Evolutionary conservation across 2,113 vertebrate genomes (phyloP).

Genomic region (Sinosuthora webbiana): DNA sequence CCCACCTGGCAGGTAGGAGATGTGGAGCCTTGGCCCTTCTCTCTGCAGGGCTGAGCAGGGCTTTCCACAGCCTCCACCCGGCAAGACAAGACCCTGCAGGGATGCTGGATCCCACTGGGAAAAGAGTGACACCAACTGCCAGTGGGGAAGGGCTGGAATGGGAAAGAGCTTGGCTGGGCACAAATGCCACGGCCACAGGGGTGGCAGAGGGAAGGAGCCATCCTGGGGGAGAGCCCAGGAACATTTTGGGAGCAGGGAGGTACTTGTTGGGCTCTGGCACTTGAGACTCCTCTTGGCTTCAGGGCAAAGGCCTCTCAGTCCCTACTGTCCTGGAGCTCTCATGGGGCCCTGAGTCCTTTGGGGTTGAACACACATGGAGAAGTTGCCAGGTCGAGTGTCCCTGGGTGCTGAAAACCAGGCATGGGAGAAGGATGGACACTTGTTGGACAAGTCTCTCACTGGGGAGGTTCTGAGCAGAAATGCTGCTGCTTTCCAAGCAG

Average conservation of each 20-base stretch:
- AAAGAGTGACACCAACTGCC: accelerated
- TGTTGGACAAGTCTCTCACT: neutral
- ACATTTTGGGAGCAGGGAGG: neutral
- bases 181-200: accelerated
- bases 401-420: neutral
- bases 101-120: neutral
- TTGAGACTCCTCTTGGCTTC: neutral
- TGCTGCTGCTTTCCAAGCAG: neutral
- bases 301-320: accelerated
- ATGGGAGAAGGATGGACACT: neutral
- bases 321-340: neutral
- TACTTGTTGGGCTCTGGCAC: accelerated
- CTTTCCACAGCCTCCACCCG: neutral
- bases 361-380: neutral
- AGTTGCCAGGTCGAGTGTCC: accelerated
- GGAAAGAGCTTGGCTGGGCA: neutral
- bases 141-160: neutral
- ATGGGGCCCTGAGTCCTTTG: accelerated
- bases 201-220: neutral
- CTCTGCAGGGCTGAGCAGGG: neutral
- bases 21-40: neutral
- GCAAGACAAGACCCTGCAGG: neutral
- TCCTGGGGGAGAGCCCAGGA: neutral
- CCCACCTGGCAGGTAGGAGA: slow-evolving; percentile 92
- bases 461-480: neutral